Conservation (phyloP, 2,113 vertebrate species). For the Puma concolor region DNA sequence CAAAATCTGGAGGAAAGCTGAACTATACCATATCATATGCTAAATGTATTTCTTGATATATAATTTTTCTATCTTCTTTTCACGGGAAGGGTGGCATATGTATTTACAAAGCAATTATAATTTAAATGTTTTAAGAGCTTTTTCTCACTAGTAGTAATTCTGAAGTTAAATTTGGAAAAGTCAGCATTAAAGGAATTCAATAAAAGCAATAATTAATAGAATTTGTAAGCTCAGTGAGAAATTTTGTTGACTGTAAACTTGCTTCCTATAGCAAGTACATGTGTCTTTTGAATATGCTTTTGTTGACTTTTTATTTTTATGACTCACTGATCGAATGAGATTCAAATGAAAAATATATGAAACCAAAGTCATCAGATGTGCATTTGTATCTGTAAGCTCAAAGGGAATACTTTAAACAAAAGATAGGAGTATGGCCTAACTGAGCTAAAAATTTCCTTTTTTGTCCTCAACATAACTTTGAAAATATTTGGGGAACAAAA, state of each 20-base stretch:
- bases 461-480: not conserved
- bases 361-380: not conserved
- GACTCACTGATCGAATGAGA: not conserved
- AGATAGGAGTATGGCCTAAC: not conserved
- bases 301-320: not conserved
- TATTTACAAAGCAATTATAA: conserved; percentile 25
- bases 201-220: not conserved
- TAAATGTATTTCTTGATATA: not conserved
- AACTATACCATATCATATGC: not conserved
- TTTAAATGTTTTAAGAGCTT: not conserved
- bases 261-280: not conserved
- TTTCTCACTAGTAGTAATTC: conserved; percentile 2
- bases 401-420: not conserved
- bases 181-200: not conserved
- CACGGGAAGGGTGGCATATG: not conserved
- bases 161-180: conserved; percentile 44
- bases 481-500: not conserved
- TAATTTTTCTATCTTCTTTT: conserved; percentile 58
- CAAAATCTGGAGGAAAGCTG: not conserved
- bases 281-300: not conserved
- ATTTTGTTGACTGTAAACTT: not conserved
- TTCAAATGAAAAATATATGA: conserved; percentile 33
- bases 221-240: not conserved
- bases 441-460: not conserved
- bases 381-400: not conserved